phyloP scores from a whole-genome alignment of 2,888 invertebrate species.

The Polietes domitor region DNA sequence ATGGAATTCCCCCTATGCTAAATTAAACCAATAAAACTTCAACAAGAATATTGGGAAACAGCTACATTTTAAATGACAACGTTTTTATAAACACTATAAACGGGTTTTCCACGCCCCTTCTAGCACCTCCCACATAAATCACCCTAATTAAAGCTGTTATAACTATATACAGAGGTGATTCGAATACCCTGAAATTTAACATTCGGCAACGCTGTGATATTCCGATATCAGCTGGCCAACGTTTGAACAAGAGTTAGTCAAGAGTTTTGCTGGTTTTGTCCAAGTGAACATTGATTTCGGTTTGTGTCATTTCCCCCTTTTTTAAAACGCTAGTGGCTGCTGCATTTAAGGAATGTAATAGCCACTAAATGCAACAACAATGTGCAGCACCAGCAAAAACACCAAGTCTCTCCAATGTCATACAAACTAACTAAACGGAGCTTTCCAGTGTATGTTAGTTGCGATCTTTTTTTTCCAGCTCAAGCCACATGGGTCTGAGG shows the following conservation, averaged over 20 bases:
- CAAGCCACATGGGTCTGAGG: conserved; percentile 68
- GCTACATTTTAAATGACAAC: too few species aligned
- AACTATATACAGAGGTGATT: too few species aligned
- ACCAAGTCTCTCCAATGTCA: conserved; percentile 48
- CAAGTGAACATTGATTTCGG: neutral
- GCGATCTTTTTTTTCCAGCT: conserved; percentile 63
- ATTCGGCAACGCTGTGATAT: too few species aligned
- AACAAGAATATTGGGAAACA: too few species aligned
- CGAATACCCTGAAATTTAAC: too few species aligned
- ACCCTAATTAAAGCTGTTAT: too few species aligned
- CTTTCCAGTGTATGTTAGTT: conserved; percentile 46
- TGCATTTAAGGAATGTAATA: conserved; percentile 55
- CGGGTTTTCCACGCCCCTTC: too few species aligned
- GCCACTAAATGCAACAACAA: conserved; percentile 42
- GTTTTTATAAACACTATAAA: too few species aligned
- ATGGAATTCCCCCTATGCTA: too few species aligned
- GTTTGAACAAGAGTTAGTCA: neutral
- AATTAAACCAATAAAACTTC: too few species aligned
- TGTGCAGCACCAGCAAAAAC: conserved; percentile 21
- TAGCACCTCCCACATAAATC: too few species aligned
- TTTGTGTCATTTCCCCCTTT: conserved; percentile 46
- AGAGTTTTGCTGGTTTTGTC: neutral
- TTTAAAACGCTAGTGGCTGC: conserved; percentile 54
- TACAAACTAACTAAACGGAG: conserved; percentile 33
- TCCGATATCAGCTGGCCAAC: too few species aligned